A percentile compares a stretch with the other conserved stretches of the same genome.
These are phyloP conservation scores for Spodoptera frugiperda DNA, from an alignment of 1,140 invertebrate species.

Conservation along the genomic window DNA sequence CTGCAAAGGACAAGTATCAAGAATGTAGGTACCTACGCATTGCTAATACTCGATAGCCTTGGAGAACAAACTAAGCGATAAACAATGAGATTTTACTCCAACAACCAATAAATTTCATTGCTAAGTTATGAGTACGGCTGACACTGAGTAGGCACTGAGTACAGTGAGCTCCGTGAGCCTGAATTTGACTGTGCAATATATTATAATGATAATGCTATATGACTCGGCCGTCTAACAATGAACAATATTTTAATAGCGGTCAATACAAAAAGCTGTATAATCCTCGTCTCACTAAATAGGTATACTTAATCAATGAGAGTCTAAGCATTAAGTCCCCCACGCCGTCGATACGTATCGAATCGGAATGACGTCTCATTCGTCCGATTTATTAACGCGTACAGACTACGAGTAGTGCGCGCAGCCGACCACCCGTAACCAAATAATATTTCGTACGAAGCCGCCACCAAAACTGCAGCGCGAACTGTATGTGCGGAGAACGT, in stretches of 20 bases:
- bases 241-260: conserved; percentile 52
- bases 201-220: not conserved
- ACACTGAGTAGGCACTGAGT: not conserved
- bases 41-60: conserved; percentile 20
- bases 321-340: conserved; percentile 74
- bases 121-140: not conserved
- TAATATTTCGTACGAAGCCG: conserved; percentile 7
- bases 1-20: conserved; percentile 14
- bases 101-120: conserved; percentile 26
- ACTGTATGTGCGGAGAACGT: not conserved
- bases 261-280: conserved; percentile 71
- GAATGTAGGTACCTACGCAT: conserved; percentile 6
- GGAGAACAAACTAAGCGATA: conserved; percentile 5
- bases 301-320: conserved; percentile 81
- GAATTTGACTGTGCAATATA: not conserved
- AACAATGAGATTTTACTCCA: conserved; percentile 29
- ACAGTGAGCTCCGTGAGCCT: not conserved
- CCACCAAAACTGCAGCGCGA: conserved; percentile 49
- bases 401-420: conserved; percentile 53
- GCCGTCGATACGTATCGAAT: conserved; percentile 80
- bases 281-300: conserved; percentile 77
- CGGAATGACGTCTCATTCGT: conserved; percentile 83
- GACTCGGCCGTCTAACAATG: conserved; percentile 7
- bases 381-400: conserved; percentile 77
- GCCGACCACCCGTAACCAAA: conserved; percentile 55